phyloP scores from a whole-genome alignment of 2,888 invertebrate genomes.

The Microlaimidae sp. region DNA sequence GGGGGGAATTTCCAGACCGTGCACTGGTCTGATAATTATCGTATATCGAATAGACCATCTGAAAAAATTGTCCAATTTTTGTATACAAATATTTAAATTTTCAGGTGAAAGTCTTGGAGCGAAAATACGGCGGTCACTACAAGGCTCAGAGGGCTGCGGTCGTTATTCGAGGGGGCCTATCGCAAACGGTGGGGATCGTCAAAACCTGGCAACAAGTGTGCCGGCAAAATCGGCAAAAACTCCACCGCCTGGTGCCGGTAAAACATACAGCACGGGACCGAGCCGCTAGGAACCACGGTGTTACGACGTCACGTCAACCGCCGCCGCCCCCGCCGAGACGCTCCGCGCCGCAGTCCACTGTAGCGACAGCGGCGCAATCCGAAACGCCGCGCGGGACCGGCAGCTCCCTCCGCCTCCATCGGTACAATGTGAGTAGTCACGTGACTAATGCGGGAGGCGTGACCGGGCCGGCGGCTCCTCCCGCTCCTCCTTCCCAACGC shows the following conservation, averaged over 20 bases:
- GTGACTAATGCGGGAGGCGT: too few relatives aligned
- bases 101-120: slow-evolving; percentile 83
- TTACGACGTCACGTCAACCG: background rate
- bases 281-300: too few relatives aligned
- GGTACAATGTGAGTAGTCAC: background rate
- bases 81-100: too few relatives aligned
- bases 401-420: background rate
- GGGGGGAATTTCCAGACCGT: too few relatives aligned
- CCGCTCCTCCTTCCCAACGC: too few relatives aligned
- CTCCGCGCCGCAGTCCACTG: background rate
- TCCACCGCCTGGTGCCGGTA: background rate
- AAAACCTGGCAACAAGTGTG: background rate
- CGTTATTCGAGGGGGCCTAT: slow-evolving; percentile 86
- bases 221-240: background rate
- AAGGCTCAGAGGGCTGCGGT: slow-evolving; percentile 78
- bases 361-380: background rate
- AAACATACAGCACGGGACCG: too few relatives aligned
- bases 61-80: slow-evolving; percentile 62
- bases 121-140: slow-evolving; percentile 76
- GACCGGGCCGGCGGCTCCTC: too few relatives aligned
- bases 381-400: background rate
- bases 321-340: background rate
- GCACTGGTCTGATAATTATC: too few relatives aligned
- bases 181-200: slow-evolving; percentile 68
- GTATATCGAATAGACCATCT: too few relatives aligned